A percentile compares a stretch with the other conserved stretches of the same genome.
phyloP scores from a whole-genome alignment of 2,888 invertebrate genomes.

The Brachypterus glaber region DNA sequence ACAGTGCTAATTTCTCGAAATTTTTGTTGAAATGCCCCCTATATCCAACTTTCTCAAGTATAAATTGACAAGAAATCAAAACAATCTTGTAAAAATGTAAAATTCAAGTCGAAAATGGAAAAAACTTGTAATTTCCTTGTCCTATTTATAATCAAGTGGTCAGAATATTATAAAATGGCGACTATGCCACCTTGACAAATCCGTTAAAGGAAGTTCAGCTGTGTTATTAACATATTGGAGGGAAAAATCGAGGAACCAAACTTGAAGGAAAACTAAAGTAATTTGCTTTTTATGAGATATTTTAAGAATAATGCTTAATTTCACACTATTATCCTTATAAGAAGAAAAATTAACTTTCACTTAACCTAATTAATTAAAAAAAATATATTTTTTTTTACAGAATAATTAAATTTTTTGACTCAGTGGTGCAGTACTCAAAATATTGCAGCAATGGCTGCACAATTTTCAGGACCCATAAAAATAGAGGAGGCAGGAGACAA shows the following conservation, averaged over 20 bases:
- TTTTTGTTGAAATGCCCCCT: slow-evolving; percentile 60
- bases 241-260: too few species aligned
- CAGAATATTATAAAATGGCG: slow-evolving; percentile 30
- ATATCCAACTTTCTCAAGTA: slow-evolving; percentile 29
- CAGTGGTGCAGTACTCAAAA: too few species aligned
- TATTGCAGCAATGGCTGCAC: slow-evolving; percentile 37
- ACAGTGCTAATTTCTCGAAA: slow-evolving; percentile 58
- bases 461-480: slow-evolving; percentile 37
- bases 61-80: slow-evolving; percentile 36
- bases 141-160: slow-evolving; percentile 26
- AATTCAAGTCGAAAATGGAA: background rate
- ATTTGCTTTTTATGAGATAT: too few species aligned
- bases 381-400: too few species aligned
- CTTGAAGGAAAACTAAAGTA: too few species aligned
- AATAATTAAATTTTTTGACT: too few species aligned
- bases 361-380: too few species aligned
- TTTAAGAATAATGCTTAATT: too few species aligned
- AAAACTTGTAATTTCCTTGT: slow-evolving; percentile 11
- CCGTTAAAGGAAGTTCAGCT: too few species aligned
- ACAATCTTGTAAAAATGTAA: background rate
- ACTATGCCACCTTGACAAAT: slow-evolving; percentile 19
- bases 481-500: slow-evolving; percentile 42
- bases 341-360: too few species aligned
- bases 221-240: slow-evolving; percentile 9
- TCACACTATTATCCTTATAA: too few species aligned